These are phyloP conservation scores for Phenganax stokvisi DNA, from an alignment of 92 coral and sea anemone species.

Conservation along the genomic window DNA sequence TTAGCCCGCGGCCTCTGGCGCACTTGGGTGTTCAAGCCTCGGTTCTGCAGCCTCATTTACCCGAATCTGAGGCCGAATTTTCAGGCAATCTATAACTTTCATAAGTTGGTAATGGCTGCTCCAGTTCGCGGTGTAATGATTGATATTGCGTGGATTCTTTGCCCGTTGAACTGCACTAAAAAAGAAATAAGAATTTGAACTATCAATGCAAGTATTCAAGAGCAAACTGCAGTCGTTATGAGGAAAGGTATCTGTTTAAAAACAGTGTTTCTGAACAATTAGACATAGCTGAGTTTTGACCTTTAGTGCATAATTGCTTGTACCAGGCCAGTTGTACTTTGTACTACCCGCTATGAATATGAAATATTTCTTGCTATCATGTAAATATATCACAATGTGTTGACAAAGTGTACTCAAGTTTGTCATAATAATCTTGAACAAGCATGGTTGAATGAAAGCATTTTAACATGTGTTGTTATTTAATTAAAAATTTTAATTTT, in stretches of 20 bases:
- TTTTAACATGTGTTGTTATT: no score
- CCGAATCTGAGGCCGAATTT: conserved; percentile 1
- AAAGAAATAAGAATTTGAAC: background rate
- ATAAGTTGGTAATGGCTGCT: conserved; percentile 23
- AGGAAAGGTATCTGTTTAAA: background rate
- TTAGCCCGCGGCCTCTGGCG: background rate
- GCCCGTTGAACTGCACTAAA: conserved; percentile 15
- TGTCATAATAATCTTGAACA: no score
- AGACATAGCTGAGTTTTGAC: background rate
- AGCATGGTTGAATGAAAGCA: no score
- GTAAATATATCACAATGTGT: no score
- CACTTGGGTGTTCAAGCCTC: background rate
- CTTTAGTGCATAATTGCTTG: background rate
- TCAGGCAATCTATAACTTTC: conserved; percentile 13
- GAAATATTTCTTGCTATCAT: no score
- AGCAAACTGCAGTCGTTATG: background rate
- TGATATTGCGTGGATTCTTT: conserved; percentile 13
- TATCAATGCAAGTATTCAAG: background rate
- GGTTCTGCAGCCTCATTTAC: conserved; percentile 20
- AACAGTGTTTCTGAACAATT: background rate
- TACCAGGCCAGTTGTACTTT: background rate
- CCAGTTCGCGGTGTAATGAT: conserved; percentile 33
- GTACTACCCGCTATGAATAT: background rate
- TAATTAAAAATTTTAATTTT: no score
- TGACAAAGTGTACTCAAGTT: no score